Conservation (phyloP, 2,113 vertebrate genomes). For the Phaethornis superciliosus region DNA sequence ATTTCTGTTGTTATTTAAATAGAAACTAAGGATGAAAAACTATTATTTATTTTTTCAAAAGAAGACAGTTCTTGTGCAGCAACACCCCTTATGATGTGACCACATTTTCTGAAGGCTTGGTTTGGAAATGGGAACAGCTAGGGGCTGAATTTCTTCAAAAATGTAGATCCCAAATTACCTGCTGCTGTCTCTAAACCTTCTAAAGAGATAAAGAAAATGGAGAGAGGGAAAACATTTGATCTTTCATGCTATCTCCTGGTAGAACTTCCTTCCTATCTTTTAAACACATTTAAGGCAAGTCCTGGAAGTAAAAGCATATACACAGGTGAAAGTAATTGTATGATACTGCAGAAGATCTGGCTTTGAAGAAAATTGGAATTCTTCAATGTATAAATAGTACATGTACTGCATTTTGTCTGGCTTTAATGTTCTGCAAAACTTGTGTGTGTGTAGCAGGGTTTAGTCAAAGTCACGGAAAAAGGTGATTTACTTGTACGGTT, state of each 20-base stretch:
- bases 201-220: slow-evolving; percentile 54
- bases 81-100: not conserved
- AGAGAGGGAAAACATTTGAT: slow-evolving; percentile 40
- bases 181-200: slow-evolving; percentile 21
- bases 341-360: slow-evolving; percentile 5
- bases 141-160: slow-evolving; percentile 2
- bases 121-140: not conserved
- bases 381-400: not conserved
- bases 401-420: not conserved
- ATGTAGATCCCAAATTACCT: slow-evolving; percentile 11
- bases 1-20: slow-evolving; percentile 1
- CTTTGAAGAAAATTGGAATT: slow-evolving; percentile 44
- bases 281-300: slow-evolving; percentile 37
- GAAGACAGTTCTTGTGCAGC: not conserved
- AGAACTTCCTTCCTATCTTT: slow-evolving; percentile 51
- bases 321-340: slow-evolving; percentile 27
- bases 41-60: not conserved
- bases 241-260: slow-evolving; percentile 19
- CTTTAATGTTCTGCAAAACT: not conserved
- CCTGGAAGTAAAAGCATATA: slow-evolving; percentile 9
- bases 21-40: not conserved
- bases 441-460: not conserved
- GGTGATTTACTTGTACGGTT: not conserved
- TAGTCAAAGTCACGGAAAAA: not conserved
- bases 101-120: not conserved